These are phyloP conservation scores for Mesitornis unicolor DNA, from an alignment of 2,113 vertebrate genomes.

Conservation along the genomic window DNA sequence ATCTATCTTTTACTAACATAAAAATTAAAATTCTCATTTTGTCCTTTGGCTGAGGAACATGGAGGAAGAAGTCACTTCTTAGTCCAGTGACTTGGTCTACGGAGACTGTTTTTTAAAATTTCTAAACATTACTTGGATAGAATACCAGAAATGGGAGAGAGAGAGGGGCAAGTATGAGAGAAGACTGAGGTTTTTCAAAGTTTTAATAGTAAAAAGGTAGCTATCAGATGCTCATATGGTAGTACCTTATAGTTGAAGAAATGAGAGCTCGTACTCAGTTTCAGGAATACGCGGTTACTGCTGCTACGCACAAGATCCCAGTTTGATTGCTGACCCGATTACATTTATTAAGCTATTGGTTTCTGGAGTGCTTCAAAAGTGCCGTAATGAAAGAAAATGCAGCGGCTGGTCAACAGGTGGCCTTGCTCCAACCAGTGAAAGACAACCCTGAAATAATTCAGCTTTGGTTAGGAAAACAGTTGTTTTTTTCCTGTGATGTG, in stretches of 20 bases:
- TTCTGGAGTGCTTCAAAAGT: background rate
- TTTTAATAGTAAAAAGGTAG: background rate
- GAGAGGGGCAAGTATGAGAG: background rate
- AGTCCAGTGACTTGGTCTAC: too few species aligned
- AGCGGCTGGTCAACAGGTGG: background rate
- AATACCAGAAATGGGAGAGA: background rate
- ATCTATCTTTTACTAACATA: background rate
- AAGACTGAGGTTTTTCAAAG: background rate
- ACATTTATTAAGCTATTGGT: background rate
- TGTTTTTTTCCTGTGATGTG: background rate
- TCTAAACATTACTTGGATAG: background rate
- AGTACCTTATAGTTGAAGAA: background rate
- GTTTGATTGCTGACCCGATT: background rate
- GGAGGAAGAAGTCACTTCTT: background rate
- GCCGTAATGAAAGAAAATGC: background rate
- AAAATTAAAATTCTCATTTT: background rate
- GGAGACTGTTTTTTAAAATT: background rate
- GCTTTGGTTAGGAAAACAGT: background rate
- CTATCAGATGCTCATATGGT: background rate
- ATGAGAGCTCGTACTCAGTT: background rate
- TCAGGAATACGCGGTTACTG: background rate
- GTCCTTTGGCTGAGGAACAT: background rate
- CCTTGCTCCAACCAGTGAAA: background rate
- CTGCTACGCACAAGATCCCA: background rate
- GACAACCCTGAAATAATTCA: background rate